A percentile compares a stretch with the other conserved stretches of the same genome.
These are phyloP conservation scores for Ctenodactylus gundi DNA, from an alignment of 2,113 vertebrate species.

Conservation along the genomic window DNA sequence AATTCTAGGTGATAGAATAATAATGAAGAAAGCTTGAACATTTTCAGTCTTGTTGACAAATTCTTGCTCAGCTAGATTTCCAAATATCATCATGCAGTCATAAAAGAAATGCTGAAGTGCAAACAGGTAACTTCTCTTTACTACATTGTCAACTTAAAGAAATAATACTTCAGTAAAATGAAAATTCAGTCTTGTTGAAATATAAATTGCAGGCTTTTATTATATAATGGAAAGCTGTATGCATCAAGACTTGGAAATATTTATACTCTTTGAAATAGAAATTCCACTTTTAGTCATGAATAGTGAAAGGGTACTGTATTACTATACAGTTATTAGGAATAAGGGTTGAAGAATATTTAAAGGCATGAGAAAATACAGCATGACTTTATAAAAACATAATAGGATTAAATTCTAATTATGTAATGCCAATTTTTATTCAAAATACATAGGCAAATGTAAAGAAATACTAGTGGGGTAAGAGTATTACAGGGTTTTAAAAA, in stretches of 20 bases:
- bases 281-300: not conserved
- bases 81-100: not conserved
- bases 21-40: not conserved
- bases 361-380: not conserved
- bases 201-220: not conserved
- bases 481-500: not conserved
- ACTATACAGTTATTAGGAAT: not conserved
- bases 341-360: not conserved
- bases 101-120: not conserved
- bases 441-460: not conserved
- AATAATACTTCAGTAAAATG: not conserved
- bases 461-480: not conserved
- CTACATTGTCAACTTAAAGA: not conserved
- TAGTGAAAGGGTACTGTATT: not conserved
- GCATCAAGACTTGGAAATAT: not conserved
- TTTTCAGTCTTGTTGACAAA: slow-evolving; percentile 3
- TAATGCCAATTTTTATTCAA: not conserved
- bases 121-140: not conserved
- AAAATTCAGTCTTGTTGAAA: not conserved
- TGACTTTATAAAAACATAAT: not conserved
- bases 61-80: not conserved
- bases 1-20: not conserved
- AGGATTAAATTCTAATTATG: not conserved
- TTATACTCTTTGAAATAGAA: not conserved
- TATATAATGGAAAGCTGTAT: not conserved